phyloP scores from a whole-genome alignment of 2,113 vertebrate genomes.

The Pardalotus punctatus region DNA sequence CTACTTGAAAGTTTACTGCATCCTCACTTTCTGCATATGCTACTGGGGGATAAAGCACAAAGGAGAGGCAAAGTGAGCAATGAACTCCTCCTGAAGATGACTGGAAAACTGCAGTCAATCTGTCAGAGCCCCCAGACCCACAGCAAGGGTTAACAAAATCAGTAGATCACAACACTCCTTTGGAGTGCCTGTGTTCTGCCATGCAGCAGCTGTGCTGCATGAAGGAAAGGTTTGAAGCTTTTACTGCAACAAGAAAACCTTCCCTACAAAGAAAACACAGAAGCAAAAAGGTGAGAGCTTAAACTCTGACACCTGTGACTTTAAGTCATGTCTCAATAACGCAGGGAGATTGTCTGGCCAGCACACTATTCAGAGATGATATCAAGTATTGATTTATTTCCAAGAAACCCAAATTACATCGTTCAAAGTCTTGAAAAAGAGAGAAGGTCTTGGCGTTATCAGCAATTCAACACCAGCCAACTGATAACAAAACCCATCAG shows the following conservation, averaged over 20 bases:
- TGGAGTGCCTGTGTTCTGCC: not conserved
- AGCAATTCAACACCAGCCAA: not conserved
- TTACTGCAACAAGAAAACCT: not conserved
- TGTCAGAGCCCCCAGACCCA: not conserved
- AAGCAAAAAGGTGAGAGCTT: not conserved
- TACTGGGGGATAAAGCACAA: not conserved
- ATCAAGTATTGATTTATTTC: slow-evolving; percentile 47
- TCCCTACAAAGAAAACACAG: not conserved
- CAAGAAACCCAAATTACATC: slow-evolving; percentile 23
- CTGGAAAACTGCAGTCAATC: not conserved
- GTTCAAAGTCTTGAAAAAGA: slow-evolving; percentile 27
- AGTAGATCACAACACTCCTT: not conserved
- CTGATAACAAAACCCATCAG: slow-evolving; percentile 7
- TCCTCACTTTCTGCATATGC: not conserved
- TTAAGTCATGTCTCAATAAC: not conserved
- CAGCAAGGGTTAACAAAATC: not conserved
- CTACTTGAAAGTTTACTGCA: not conserved
- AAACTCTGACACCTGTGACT: not conserved
- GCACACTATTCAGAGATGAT: not conserved
- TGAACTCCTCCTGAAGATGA: not conserved
- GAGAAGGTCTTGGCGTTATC: not conserved
- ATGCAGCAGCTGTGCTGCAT: not conserved
- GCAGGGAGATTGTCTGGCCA: not conserved
- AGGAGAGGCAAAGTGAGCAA: not conserved
- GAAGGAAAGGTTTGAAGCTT: not conserved